A percentile compares a stretch with the other conserved stretches of the same genome.
Evolutionary conservation across 1,140 invertebrate genomes (phyloP).

Genomic region (Portunus trituberculatus): DNA sequence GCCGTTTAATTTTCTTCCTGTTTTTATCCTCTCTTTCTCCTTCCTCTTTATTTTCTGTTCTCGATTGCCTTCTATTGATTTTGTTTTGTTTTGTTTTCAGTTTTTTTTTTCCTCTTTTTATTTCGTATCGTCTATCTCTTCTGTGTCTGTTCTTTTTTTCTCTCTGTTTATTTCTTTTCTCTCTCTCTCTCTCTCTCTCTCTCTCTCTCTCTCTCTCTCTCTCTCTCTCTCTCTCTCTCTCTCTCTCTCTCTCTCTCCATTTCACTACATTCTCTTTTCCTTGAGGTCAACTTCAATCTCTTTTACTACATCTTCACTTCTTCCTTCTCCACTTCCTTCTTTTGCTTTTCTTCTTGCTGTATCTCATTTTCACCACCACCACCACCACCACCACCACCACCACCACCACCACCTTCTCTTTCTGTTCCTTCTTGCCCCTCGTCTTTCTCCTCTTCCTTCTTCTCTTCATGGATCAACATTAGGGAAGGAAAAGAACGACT

Average conservation of each 20-base stretch:
- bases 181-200: neutral
- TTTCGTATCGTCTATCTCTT: neutral
- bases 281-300: neutral
- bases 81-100: neutral
- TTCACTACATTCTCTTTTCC: neutral
- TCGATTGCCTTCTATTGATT: neutral
- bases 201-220: neutral
- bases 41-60: neutral
- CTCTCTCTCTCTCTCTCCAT: neutral
- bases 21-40: neutral
- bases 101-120: neutral
- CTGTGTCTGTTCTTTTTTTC: neutral
- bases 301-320: neutral
- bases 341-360: neutral
- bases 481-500: neutral
- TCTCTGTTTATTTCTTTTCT: neutral
- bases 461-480: constrained; percentile 6
- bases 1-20: too few relatives aligned
- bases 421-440: neutral
- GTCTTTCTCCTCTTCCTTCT: neutral
- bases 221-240: neutral
- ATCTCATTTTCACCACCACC: too few relatives aligned
- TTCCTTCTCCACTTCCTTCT: neutral
- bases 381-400: too few relatives aligned
- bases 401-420: too few relatives aligned